A percentile compares a stretch with the other conserved stretches of the same genome.
Evolutionary conservation across 2,888 invertebrate genomes (phyloP).

Genomic region (Craniophora ligustri): DNA sequence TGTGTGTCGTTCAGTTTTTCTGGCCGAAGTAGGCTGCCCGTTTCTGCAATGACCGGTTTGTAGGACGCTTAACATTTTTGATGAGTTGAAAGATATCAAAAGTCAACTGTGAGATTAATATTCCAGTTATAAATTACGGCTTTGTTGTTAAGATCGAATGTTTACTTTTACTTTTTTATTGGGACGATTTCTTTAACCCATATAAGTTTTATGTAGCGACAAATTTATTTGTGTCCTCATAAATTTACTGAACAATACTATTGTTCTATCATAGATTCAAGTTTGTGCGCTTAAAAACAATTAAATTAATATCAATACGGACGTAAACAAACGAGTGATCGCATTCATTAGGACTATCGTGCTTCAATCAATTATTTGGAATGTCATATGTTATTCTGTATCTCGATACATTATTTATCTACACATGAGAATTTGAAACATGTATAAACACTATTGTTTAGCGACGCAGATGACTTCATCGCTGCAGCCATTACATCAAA

Average conservation of each 20-base stretch:
- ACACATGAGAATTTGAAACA: conserved; percentile 15
- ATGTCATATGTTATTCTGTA: not conserved
- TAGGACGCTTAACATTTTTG: conserved; percentile 59
- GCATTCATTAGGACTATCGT: not conserved
- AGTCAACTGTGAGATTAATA: conserved; percentile 55
- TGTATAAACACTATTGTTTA: conserved; percentile 34
- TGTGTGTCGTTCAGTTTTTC: conserved; percentile 59
- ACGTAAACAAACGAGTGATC: not conserved
- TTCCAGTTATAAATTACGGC: conserved; percentile 60
- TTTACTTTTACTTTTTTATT: conserved; percentile 63
- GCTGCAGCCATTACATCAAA: not conserved
- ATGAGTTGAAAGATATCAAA: conserved; percentile 62
- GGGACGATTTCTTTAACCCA: conserved; percentile 55
- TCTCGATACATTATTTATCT: conserved; percentile 3
- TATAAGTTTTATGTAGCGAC: conserved; percentile 45
- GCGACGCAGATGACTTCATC: conserved; percentile 23
- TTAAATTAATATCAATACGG: conserved; percentile 3
- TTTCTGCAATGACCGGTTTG: conserved; percentile 67
- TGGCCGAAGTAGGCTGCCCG: conserved; percentile 49
- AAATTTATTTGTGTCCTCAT: conserved; percentile 50
- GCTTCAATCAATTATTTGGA: not conserved
- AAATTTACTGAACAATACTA: conserved; percentile 36
- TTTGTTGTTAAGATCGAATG: conserved; percentile 55
- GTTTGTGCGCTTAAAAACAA: conserved; percentile 16
- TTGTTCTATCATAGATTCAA: conserved; percentile 16